Evolutionary conservation across 2,797 vertebrate species (phyloP).

Genomic region (Phyllotis vaccarum): DNA sequence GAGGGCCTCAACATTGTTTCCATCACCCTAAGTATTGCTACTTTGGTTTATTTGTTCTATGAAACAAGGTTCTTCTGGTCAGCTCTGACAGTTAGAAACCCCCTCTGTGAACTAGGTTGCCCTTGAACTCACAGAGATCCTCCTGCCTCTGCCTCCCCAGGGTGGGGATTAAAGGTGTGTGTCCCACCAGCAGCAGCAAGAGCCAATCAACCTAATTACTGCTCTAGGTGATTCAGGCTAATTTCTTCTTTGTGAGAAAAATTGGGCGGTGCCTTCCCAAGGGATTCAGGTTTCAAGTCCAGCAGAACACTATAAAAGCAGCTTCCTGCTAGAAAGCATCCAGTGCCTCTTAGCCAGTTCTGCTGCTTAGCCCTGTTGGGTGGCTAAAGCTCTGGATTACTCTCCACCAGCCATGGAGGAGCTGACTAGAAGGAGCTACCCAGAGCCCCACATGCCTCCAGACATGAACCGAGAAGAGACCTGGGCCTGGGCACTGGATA

Average conservation of each 20-base stretch:
- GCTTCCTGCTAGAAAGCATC: neutral
- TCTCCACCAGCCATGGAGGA: accelerated
- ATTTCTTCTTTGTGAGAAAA: neutral
- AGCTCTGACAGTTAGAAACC: too few species aligned
- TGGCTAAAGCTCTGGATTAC: neutral
- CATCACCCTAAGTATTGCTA: too few species aligned
- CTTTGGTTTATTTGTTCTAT: too few species aligned
- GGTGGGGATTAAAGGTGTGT: neutral
- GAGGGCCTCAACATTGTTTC: too few species aligned
- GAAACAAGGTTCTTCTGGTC: too few species aligned
- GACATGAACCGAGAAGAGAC: neutral
- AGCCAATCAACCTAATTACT: neutral
- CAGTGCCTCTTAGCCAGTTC: neutral
- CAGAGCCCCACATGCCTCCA: neutral
- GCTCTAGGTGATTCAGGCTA: neutral
- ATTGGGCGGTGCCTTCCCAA: neutral
- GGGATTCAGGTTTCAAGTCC: neutral
- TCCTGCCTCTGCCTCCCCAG: neutral
- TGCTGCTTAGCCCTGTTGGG: neutral
- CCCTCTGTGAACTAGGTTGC: too few species aligned
- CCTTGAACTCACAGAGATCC: too few species aligned
- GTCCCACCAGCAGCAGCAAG: too few species aligned
- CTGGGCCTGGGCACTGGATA: neutral
- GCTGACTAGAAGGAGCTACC: neutral
- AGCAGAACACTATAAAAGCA: neutral